These are phyloP conservation scores for Calycopis cecrops DNA, from an alignment of 1,140 invertebrate genomes.

Conservation along the genomic window DNA sequence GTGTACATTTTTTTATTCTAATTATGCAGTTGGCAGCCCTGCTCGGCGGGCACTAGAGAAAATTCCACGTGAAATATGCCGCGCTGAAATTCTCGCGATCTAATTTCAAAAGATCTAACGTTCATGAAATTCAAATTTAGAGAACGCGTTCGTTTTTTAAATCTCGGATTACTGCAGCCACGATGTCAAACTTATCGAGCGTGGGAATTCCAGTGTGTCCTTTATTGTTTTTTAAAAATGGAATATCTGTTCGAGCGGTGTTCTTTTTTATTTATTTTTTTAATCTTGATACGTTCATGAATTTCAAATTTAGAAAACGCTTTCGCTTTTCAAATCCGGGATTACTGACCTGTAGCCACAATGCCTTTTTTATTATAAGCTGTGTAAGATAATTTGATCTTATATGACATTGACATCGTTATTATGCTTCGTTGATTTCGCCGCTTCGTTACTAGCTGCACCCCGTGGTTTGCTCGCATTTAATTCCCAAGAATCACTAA, in stretches of 20 bases:
- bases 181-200: conserved; percentile 32
- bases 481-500: too few relatives aligned
- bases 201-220: conserved; percentile 25
- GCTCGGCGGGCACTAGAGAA: conserved; percentile 21
- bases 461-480: too few relatives aligned
- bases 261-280: neutral
- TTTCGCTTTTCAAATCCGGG: conserved; percentile 29
- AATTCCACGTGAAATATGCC: conserved; percentile 29
- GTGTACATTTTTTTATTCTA: conserved; percentile 19
- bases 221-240: conserved; percentile 10
- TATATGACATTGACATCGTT: too few relatives aligned
- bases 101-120: conserved; percentile 33
- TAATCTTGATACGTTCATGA: conserved; percentile 23
- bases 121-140: conserved; percentile 38
- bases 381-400: too few relatives aligned
- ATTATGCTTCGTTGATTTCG: too few relatives aligned
- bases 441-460: too few relatives aligned
- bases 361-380: too few relatives aligned
- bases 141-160: conserved; percentile 31
- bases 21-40: conserved; percentile 21
- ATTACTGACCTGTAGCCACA: conserved; percentile 27
- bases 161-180: conserved; percentile 30
- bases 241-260: neutral
- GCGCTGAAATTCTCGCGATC: conserved; percentile 30
- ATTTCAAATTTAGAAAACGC: conserved; percentile 32